A percentile compares a stretch with the other conserved stretches of the same genome.
Evolutionary conservation across 2,888 invertebrate species (phyloP).

Genomic region (Chymomyza fuscimana): DNA sequence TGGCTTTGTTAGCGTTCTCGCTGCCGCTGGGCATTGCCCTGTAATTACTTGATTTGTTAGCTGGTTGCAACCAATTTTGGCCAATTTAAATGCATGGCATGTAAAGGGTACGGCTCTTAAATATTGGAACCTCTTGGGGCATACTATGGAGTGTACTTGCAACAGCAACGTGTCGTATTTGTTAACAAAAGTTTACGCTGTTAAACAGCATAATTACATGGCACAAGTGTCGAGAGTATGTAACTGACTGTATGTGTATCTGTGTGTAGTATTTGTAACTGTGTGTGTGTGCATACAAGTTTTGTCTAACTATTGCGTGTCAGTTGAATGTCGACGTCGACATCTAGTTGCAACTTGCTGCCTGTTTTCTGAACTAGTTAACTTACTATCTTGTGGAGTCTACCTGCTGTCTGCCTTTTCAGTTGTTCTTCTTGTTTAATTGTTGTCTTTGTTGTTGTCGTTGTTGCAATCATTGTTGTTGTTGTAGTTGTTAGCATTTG

Average conservation of each 20-base stretch:
- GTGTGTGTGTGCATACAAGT: conserved; percentile 1
- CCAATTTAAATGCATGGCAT: conserved; percentile 34
- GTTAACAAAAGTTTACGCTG: conserved; percentile 67
- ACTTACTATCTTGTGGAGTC: conserved; percentile 29
- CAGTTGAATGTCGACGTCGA: conserved; percentile 37
- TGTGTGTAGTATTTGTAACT: background rate
- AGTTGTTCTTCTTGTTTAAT: background rate
- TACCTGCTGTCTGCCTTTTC: background rate
- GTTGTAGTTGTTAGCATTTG: background rate
- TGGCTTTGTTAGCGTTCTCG: background rate
- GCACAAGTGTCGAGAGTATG: conserved; percentile 16
- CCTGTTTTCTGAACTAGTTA: conserved; percentile 38
- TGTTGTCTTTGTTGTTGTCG: background rate
- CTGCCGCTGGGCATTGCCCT: background rate
- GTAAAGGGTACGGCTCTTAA: background rate
- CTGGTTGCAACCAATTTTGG: conserved; percentile 14
- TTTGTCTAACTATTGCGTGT: conserved; percentile 65
- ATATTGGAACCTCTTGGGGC: background rate
- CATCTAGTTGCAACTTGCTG: conserved; percentile 39
- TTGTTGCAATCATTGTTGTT: background rate
- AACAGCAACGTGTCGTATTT: conserved; percentile 52
- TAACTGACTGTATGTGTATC: background rate
- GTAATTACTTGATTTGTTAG: conserved; percentile 1
- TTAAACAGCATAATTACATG: conserved; percentile 71
- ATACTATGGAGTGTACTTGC: conserved; percentile 37